Percentiles rank a stretch among this genome's conserved stretches.
phyloP scores from a whole-genome alignment of 2,797 vertebrate species.

The Eospalax fontanierii region DNA sequence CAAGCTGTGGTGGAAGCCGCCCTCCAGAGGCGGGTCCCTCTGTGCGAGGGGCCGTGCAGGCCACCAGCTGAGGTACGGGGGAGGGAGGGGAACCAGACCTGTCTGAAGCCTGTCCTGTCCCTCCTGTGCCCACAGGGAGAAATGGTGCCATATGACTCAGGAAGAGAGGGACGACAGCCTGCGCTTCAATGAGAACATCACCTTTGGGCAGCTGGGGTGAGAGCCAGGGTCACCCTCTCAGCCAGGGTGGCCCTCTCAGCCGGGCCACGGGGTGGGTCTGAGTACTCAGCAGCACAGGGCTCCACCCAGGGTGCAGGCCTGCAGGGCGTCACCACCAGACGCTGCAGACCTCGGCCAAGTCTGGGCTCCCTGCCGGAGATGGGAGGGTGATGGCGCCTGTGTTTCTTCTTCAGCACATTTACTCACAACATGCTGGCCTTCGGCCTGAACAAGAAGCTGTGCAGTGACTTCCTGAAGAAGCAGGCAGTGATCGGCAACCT shows the following conservation, averaged over 20 bases:
- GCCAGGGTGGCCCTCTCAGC: too few species aligned
- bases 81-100: fast-evolving
- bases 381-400: fast-evolving
- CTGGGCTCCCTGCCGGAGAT: background rate
- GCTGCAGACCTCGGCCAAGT: too few species aligned
- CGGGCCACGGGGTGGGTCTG: background rate
- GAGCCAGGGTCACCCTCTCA: background rate
- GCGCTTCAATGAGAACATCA: conserved; percentile 98
- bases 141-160: conserved; percentile 99
- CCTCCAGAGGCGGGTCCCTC: background rate
- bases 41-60: fast-evolving
- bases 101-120: background rate
- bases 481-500: conserved; percentile 97
- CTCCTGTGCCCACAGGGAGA: conserved; percentile 93
- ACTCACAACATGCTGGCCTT: conserved; percentile 99
- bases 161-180: conserved; percentile 97
- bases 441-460: conserved; percentile 96
- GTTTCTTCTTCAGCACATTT: conserved; percentile 93
- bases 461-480: conserved; percentile 98
- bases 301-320: background rate
- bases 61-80: background rate
- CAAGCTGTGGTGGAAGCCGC: background rate
- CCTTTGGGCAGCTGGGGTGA: conserved; percentile 98
- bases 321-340: background rate
- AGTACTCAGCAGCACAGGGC: background rate